These are phyloP conservation scores for Bolinopsis microptera DNA, from an alignment of 37 sponge, comb jelly and placozoan genomes.

Conservation along the genomic window DNA sequence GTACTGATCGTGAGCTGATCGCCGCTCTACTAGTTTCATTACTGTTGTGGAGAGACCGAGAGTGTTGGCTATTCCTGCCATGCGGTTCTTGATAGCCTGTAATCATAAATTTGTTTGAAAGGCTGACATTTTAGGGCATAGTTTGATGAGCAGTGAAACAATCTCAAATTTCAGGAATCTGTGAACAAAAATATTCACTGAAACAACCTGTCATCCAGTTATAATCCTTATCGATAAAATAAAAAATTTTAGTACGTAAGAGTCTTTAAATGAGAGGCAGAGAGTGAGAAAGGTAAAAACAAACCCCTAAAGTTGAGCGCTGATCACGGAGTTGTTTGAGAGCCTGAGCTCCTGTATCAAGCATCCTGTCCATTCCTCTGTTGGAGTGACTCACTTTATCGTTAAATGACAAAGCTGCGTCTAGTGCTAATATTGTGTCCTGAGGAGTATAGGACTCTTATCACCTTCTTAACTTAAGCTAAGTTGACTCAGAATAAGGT, in stretches of 20 bases:
- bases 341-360: constrained; percentile 55
- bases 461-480: too few relatives aligned
- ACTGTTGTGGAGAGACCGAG: constrained; percentile 49
- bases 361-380: neutral
- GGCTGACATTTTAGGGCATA: too few relatives aligned
- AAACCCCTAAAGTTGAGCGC: constrained; percentile 7
- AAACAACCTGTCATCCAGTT: too few relatives aligned
- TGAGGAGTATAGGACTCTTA: too few relatives aligned
- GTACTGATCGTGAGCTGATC: constrained; percentile 60
- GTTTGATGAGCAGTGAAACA: too few relatives aligned
- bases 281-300: neutral
- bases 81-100: constrained; percentile 24
- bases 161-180: too few relatives aligned
- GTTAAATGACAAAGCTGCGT: constrained; percentile 47
- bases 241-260: too few relatives aligned
- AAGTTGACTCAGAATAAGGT: too few relatives aligned
- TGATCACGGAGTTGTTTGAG: constrained; percentile 57
- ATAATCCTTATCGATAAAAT: too few relatives aligned
- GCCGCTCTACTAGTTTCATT: constrained; percentile 27
- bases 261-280: too few relatives aligned
- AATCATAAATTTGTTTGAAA: neutral
- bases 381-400: constrained; percentile 34
- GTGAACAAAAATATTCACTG: too few relatives aligned
- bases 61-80: constrained; percentile 13
- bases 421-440: constrained; percentile 60